Percentiles rank a stretch among this genome's conserved stretches.
These are phyloP conservation scores for Spinibarbus caldwelli DNA, from an alignment of 2,797 vertebrate species.

Conservation along the genomic window DNA sequence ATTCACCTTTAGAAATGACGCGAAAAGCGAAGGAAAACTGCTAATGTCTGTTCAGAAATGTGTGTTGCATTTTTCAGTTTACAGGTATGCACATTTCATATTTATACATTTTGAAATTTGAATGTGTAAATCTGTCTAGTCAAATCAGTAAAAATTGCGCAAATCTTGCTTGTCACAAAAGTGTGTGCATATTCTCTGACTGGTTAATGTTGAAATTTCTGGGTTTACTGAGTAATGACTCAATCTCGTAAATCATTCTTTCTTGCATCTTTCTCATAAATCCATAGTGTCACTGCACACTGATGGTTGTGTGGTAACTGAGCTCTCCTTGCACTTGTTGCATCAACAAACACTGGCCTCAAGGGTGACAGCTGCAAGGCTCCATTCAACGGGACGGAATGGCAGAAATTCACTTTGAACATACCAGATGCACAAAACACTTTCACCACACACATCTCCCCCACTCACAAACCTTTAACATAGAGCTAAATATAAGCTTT, in stretches of 20 bases:
- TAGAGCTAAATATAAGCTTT: slow-evolving; percentile 49
- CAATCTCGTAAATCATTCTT: not conserved
- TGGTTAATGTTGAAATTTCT: not conserved
- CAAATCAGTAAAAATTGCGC: not conserved
- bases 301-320: slow-evolving; percentile 45
- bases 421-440: slow-evolving; percentile 70
- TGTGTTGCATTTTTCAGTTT: not conserved
- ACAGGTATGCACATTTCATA: not conserved
- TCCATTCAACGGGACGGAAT: slow-evolving; percentile 66
- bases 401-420: slow-evolving; percentile 64
- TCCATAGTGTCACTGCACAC: not conserved
- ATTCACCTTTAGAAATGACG: slow-evolving; percentile 15
- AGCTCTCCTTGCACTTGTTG: slow-evolving; percentile 52
- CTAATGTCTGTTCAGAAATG: not conserved
- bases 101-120: not conserved
- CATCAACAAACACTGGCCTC: slow-evolving; percentile 56
- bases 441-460: slow-evolving; percentile 69
- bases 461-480: slow-evolving; percentile 13
- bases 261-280: not conserved
- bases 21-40: not conserved
- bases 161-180: not conserved
- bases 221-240: not conserved
- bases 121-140: not conserved
- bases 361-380: slow-evolving; percentile 70
- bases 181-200: not conserved